Evolutionary conservation across 2,888 invertebrate genomes (phyloP), one percentile per base, ranked within the genome.

Genomic region (Ornithoptera priamus): DNA sequence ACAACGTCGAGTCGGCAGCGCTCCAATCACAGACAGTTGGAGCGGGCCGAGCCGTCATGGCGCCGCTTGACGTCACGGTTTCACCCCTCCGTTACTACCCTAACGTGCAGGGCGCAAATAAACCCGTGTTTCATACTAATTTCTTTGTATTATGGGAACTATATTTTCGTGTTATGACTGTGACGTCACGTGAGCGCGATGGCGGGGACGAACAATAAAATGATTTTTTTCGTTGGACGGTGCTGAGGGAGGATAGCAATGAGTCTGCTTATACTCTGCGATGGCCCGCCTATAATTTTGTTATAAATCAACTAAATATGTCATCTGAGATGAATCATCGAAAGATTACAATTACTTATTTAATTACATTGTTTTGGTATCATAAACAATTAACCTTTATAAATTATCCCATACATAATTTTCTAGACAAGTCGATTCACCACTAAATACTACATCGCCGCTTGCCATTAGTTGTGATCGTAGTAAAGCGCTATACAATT

Each of bases 261-360:
- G 72, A 90, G 89, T 71, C 77, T 82, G 85, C 83, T 84, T 84
- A 78, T 84, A 75, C 81, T 88, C 90, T 90, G 92, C 91, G 92
- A 92, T 92, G 76, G 77, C 78, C 86, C 87, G 90, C 83, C 90
- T 84, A 92, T 90, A 91, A 24, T 66, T 46, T 71, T 60, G 56
- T 67, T 58, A 67, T 65, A 20, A 61, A 39, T 62, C 46, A 17
- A 50, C 62, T 46, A 20, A 50, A 22, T 30, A 4, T 62, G 1
- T n/a, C 24, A 50, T 50, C 24, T 15, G 17, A 22, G 50, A 62
- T 22, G 24, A 39, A 61, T 10, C n/a, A 20, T 61, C 36, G 61
- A 61, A 42, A 17, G 50, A 18, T 50, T 50, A 50, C 50, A 18
- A 50, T 15, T 10, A 56, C 5, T n/a, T 56, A 56, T 56, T 56